A percentile compares a stretch with the other conserved stretches of the same genome.
Evolutionary conservation across 2,888 invertebrate genomes (phyloP).

Genomic region (Tenthredo distinguenda): DNA sequence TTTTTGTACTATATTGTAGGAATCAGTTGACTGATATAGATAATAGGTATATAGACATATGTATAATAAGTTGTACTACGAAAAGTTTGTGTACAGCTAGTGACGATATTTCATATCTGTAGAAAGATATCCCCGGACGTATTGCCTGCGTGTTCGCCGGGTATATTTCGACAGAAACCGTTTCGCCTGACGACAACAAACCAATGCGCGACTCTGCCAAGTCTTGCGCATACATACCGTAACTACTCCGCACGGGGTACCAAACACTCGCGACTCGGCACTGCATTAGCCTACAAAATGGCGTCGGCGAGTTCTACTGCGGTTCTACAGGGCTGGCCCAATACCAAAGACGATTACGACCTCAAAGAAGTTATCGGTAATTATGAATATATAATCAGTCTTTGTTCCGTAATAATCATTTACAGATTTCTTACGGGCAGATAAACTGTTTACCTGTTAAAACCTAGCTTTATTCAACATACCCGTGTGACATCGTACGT

Average conservation of each 20-base stretch:
- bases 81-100: not conserved
- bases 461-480: not conserved
- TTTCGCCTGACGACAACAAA: constrained; percentile 74
- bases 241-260: constrained; percentile 47
- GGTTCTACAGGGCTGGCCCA: constrained; percentile 86
- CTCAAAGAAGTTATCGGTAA: constrained; percentile 95
- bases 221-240: constrained; percentile 47
- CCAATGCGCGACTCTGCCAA: constrained; percentile 70
- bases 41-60: not conserved
- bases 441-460: not conserved
- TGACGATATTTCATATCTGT: constrained; percentile 51
- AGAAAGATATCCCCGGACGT: constrained; percentile 84
- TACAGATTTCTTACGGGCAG: not conserved
- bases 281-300: constrained; percentile 83
- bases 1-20: not conserved
- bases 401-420: not conserved
- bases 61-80: constrained; percentile 1
- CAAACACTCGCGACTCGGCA: constrained; percentile 80
- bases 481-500: constrained; percentile 47
- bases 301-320: constrained; percentile 80
- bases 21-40: not conserved
- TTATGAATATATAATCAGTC: constrained; percentile 70
- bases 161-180: constrained; percentile 82
- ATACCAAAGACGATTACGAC: constrained; percentile 95
- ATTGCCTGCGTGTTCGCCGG: constrained; percentile 82